Evolutionary conservation across 2,888 invertebrate species (phyloP).

Genomic region (Pocota personata): DNA sequence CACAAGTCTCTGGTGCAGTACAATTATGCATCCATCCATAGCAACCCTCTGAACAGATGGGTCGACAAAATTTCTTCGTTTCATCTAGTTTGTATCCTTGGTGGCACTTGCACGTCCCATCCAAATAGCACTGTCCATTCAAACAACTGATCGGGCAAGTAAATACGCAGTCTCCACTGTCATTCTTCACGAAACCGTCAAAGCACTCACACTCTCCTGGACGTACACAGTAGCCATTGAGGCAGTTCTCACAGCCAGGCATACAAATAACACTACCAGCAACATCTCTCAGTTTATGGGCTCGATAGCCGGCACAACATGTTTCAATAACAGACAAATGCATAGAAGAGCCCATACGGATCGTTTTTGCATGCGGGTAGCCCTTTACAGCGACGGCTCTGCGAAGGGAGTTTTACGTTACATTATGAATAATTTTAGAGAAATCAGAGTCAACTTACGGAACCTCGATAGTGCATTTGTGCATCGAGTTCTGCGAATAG

Average conservation of each 20-base stretch:
- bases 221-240: slow-evolving; percentile 78
- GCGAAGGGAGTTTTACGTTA: not conserved
- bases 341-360: slow-evolving; percentile 82
- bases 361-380: slow-evolving; percentile 75
- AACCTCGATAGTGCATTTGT: slow-evolving; percentile 79
- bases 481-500: slow-evolving; percentile 24
- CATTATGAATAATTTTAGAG: not conserved
- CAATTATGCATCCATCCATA: slow-evolving; percentile 79
- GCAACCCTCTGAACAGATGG: slow-evolving; percentile 84
- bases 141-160: slow-evolving; percentile 83
- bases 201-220: slow-evolving; percentile 80
- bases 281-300: slow-evolving; percentile 75
- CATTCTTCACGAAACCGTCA: slow-evolving; percentile 79
- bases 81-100: slow-evolving; percentile 85
- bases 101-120: slow-evolving; percentile 87
- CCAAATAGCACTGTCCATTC: slow-evolving; percentile 85
- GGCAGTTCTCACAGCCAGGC: slow-evolving; percentile 78
- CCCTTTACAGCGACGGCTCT: slow-evolving; percentile 78
- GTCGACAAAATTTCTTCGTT: slow-evolving; percentile 85
- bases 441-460: slow-evolving; percentile 78
- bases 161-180: slow-evolving; percentile 80
- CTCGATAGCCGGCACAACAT: slow-evolving; percentile 88
- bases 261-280: slow-evolving; percentile 77
- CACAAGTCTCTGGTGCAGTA: slow-evolving; percentile 81
- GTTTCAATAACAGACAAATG: slow-evolving; percentile 86